Evolutionary conservation across 2,113 vertebrate genomes (phyloP), one percentile per base, ranked within the genome.

Genomic region (Serinus canaria): DNA sequence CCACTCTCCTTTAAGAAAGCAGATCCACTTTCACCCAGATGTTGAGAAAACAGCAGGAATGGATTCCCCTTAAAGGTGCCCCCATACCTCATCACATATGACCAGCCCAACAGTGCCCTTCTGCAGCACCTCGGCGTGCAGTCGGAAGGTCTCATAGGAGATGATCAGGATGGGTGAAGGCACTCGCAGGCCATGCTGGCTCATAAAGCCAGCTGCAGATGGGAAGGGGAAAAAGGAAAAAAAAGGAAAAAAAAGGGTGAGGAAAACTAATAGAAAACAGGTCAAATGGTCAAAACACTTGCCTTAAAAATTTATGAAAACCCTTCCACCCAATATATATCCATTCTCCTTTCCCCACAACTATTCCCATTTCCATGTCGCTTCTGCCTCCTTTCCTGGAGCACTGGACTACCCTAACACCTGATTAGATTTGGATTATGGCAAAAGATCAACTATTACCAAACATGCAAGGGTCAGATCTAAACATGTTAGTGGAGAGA

Each of bases 111-210:
- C 98, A 62, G 96, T 98, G 67, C 99, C 99, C 91, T 97, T 99
- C 97, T 99, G 99, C 75, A 99, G 98, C 35, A 99, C 98, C 28
- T 97, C 98, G 3, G 99, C 97, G 0, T 99, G 99, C 31, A 99
- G 98, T 6, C 99, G 98, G 89, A 99, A 99, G 1, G 99, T 99
- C 95, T 99, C 99, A 15, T 99, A 99, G 62, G 99, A 99, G 95
- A 99, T 99, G 68, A 99, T 99, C 44, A 99, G 98, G 94, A 99
- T 99, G 15, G 99, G 99, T 12, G 98, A 98, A 18, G 98, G 98
- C 53, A 98, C 98, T 92, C 99, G 98, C 86, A 98, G 93, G 60
- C 99, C 99, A 74, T 97, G 98, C 97, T 99, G 99, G 66, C 97
- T 98, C 95, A 99, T 98, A 95, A 99, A 99, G 83, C 97, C 98